Evolutionary conservation across 2,113 vertebrate species (phyloP), one percentile per base, ranked within the genome.

Genomic region (Tympanuchus pallidicinctus): DNA sequence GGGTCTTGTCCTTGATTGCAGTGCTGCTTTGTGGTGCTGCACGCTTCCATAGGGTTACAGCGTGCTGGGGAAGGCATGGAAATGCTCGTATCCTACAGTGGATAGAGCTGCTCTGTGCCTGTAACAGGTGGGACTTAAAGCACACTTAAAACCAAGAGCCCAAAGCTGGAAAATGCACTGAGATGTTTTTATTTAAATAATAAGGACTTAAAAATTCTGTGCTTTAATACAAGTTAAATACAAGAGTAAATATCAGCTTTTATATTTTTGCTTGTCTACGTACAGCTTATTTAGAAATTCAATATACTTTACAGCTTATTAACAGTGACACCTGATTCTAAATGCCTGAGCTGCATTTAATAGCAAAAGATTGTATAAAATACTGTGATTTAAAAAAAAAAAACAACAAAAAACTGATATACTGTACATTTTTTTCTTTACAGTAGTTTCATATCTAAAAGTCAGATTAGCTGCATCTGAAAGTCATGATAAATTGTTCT

Each of bases 401-500:
- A 64, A 27, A 80, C 52, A 61, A 59, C 42, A 81, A 42, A 34
- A 14, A 67, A n/a, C n/a, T 43, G 2, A 27, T 42, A 52, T 22
- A 64, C 77, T 73, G 90, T 96, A 96, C 86, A 42, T 66, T 54
- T 91, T 96, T 28, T 54, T 54, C 27, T 54, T 54, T 54, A 94
- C 95, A 97, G 78, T 73, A 22, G 76, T 34, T 82, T n/a, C n/a
- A 18, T 6, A 52, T 32, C 36, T 92, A 91, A 94, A 76, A 78
- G 21, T 19, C 54, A 54, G 45, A 81, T 66, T 1, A 36, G 88
- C n/a, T 22, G 57, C 50, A 48, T 76, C 47, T 8, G 84, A 34
- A 50, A 48, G 38, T 98, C 97, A 97, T 1, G 87, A 79, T 34
- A 76, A 90, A 36, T 94, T 60, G 22, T 96, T 82, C 95, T 91